Evolutionary conservation across 2,113 vertebrate species (phyloP).

Genomic region (Anoura caudifer): DNA sequence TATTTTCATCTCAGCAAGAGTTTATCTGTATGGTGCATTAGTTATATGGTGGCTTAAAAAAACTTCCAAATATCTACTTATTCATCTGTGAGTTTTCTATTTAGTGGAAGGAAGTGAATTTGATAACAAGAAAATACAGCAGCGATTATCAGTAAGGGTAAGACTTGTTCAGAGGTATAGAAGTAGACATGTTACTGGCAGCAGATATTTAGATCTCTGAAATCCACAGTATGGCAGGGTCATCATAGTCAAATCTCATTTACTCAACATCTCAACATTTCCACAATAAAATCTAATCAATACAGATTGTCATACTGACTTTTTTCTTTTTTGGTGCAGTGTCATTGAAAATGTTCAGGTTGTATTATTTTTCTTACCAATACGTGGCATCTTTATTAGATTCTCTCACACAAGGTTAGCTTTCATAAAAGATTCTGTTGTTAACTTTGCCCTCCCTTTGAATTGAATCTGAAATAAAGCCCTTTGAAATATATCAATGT

Average conservation of each 20-base stretch:
- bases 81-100: neutral
- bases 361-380: conserved; percentile 15
- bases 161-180: neutral
- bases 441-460: conserved; percentile 13
- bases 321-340: neutral
- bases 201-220: neutral
- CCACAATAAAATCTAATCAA: neutral
- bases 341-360: conserved; percentile 3
- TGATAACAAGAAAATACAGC: neutral
- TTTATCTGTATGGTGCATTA: neutral
- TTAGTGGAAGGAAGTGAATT: neutral
- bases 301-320: neutral
- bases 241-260: neutral
- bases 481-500: conserved; percentile 21
- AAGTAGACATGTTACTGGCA: neutral
- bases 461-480: conserved; percentile 30
- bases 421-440: conserved; percentile 2
- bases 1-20: neutral
- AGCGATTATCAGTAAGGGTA: neutral
- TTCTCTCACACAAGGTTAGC: neutral
- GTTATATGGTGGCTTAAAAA: neutral
- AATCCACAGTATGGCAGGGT: neutral
- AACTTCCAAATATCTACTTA: neutral
- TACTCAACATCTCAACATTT: neutral
- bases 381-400: conserved; percentile 27